Evolutionary conservation across 2,888 invertebrate genomes (phyloP), one percentile per base, ranked within the genome.

Genomic region (Slavum lentiscoides): DNA sequence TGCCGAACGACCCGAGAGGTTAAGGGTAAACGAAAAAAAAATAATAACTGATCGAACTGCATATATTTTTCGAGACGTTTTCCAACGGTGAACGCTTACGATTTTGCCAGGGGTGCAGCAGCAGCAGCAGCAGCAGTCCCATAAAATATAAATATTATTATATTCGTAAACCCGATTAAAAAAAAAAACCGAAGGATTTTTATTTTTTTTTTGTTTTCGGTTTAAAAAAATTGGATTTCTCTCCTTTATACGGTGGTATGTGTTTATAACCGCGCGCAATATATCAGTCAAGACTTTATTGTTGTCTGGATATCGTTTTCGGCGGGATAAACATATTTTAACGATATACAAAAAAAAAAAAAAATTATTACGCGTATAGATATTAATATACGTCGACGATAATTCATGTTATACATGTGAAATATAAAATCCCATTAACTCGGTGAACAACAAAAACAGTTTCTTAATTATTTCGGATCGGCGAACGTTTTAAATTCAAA

Each of bases 71-170:
- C 67, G 3, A 49, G 49, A 49, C 15, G 43, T 6, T 43, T 43
- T 67, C 21, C 8, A 39, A 39, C 37, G 43, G 55, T 19, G 19
- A 17, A 17, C 55, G 55, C 55, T 19, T 53, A 72, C 39, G 30
- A 53, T 49, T 62, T 30, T 11, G 49, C 30, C 73, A 30, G 61
- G n/a, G 23, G 30, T 30, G 30, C 30, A 30, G 30, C 30, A n/a
- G n/a, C n/a, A n/a, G n/a, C 30, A 30, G 4, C 30, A 30, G 4
- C 30, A 4, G 15, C 5, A n/a, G 62, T 62, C 53, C n/a, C 62
- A 15, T n/a, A 15, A 74, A 74, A 30, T n/a, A 74, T 49, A 62
- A 74, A 74, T 30, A 49, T n/a, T 62, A 62, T 74, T 53, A 30
- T 62, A 62, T 74, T 53, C 49, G 49, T 62, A 30, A 30, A 53